phyloP scores from a whole-genome alignment of 2,797 vertebrate species.

The Lycodopsis pacificus region DNA sequence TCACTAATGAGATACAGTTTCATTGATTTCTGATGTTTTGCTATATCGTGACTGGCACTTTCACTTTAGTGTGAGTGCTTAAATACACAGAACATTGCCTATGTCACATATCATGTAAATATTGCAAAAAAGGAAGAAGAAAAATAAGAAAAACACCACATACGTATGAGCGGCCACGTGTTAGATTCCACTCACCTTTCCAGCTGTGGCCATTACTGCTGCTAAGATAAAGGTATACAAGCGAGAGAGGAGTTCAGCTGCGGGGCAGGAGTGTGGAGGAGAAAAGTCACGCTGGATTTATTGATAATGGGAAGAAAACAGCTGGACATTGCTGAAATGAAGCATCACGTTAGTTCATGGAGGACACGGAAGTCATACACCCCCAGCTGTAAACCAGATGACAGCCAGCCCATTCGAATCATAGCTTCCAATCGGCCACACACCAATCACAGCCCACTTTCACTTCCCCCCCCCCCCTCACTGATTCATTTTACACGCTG shows the following conservation, averaged over 20 bases:
- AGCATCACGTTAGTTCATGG: too few species aligned
- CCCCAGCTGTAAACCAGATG: too few species aligned
- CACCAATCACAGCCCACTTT: too few species aligned
- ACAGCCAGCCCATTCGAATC: too few species aligned
- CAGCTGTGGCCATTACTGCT: constrained; percentile 68
- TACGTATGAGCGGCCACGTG: neutral
- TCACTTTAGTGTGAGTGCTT: neutral
- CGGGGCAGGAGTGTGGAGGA: neutral
- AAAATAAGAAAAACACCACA: neutral
- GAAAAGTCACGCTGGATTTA: neutral
- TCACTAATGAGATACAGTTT: neutral
- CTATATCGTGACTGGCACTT: neutral
- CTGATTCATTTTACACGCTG: too few species aligned
- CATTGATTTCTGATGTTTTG: neutral
- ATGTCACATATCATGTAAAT: neutral
- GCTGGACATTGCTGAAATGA: neutral
- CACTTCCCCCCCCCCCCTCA: too few species aligned
- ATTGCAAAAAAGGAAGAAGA: neutral
- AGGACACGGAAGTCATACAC: too few species aligned
- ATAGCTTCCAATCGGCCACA: too few species aligned
- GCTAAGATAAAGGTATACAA: neutral
- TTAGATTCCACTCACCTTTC: constrained; percentile 60
- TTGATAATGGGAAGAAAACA: neutral
- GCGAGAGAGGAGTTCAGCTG: neutral
- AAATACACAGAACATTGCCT: neutral